Base-by-base conservation (phyloP, 92 coral and sea anemone species). In the Epizoanthus ramosus region DNA sequence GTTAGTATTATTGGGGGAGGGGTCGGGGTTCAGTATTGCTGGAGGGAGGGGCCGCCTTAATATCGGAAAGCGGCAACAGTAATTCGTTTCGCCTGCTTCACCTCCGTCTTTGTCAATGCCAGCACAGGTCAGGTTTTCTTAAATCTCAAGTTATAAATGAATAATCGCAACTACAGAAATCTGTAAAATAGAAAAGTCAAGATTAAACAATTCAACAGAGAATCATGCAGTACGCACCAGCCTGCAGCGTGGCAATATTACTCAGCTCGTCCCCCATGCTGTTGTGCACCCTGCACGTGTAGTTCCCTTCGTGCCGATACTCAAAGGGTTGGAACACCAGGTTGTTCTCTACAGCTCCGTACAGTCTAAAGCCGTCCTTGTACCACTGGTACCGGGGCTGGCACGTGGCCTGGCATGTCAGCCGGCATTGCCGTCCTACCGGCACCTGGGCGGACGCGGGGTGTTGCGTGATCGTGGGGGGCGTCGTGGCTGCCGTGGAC, bases 301-400 rank as follows among this genome's bases (percentile, higher is more conserved):
- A 96, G 82, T 89, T 90, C 53, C 99, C 99, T 37, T 90, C 97
- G 64, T 96, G 79, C 75, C 90, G 91, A 58, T 90, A 94, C 56
- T 90, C 57, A 65, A 96, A 96, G 0, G 93, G 88, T 18, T 83
- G 83, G 70, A 94, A 92, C 7, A 71, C 64, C 45, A 94, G 82
- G 18, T 73, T 23, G 57, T 79, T 83, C 71, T 89, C 83, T 10
- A 88, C 87, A 33, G 85, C 79, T 14, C 75, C 75, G 24, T 56
- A 22, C 14, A 94, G 88, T 69, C 71, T 68, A 59, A 90, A 89
- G 31, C 90, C 94, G 53, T 93, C 93, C 80, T 92, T 94, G 71
- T 81, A 92, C 99, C 99, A 96, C 87, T 85, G 92, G 72, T 86
- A 92, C 50, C 84, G 84, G 41, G 91, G 88, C 35, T 92, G 89